These are phyloP conservation scores for Chorisops tibialis DNA, from an alignment of 2,888 invertebrate species.

Conservation along the genomic window DNA sequence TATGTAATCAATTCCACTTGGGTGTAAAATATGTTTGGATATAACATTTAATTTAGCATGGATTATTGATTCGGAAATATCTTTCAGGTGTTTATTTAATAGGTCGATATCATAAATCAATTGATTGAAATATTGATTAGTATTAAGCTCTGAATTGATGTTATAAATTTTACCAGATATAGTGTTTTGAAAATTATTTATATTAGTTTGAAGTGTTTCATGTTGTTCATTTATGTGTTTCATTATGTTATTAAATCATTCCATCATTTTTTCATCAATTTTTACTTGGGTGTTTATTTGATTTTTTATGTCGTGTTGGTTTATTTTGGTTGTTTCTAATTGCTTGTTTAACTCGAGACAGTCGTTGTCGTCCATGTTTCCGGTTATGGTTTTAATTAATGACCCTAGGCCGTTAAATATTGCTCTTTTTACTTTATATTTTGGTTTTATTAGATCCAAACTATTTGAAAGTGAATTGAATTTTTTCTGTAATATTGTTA, in stretches of 20 bases:
- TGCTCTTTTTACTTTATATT: too few species aligned
- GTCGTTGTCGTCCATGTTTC: conserved; percentile 25
- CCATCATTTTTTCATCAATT: conserved; percentile 17
- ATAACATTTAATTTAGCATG: conserved; percentile 4
- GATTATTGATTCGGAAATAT: conserved; percentile 20
- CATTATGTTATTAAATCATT: conserved; percentile 25
- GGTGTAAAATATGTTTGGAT: too few species aligned
- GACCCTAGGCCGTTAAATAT: conserved; percentile 8
- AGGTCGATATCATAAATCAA: conserved; percentile 19
- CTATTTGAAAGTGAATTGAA: too few species aligned
- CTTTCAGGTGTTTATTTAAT: conserved; percentile 11
- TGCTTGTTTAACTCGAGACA: conserved; percentile 19
- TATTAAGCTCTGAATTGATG: too few species aligned
- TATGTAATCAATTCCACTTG: too few species aligned
- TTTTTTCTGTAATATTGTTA: background rate
- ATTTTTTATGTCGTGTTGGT: conserved; percentile 14
- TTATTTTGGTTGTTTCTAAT: conserved; percentile 6
- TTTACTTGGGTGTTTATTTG: background rate
- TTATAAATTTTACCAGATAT: conserved; percentile 4
- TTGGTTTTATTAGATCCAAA: too few species aligned
- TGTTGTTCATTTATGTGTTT: conserved; percentile 28
- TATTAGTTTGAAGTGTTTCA: conserved; percentile 17
- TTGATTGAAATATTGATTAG: conserved; percentile 15
- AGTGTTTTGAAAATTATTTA: too few species aligned
- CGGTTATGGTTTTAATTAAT: conserved; percentile 25